These are phyloP conservation scores for Megaleporinus macrocephalus DNA, from an alignment of 2,113 vertebrate genomes.

Conservation along the genomic window DNA sequence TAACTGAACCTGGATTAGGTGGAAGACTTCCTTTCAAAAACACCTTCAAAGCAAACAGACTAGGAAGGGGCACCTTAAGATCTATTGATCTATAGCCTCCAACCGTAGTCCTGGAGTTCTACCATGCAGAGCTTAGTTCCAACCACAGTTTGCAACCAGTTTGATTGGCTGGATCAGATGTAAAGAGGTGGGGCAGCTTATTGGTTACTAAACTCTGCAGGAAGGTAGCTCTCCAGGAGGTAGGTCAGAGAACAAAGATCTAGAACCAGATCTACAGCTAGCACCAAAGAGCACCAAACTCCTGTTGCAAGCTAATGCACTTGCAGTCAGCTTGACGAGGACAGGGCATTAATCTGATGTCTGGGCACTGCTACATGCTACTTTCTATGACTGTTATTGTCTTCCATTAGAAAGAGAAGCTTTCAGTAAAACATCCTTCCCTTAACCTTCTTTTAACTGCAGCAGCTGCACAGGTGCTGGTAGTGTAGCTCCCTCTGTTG, in stretches of 20 bases:
- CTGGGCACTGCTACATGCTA: not conserved
- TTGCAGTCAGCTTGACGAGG: no score
- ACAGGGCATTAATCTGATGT: no score
- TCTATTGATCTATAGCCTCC: not conserved
- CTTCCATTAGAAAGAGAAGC: not conserved
- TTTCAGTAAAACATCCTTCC: not conserved
- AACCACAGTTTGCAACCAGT: no score
- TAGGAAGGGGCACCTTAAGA: not conserved
- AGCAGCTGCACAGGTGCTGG: not conserved
- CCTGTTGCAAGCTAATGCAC: no score
- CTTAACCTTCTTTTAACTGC: not conserved
- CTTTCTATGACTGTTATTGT: not conserved
- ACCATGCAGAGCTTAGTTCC: no score
- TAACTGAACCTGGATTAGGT: not conserved
- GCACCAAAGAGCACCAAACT: no score
- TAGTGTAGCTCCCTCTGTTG: slow-evolving; percentile 64
- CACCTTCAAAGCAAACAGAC: not conserved
- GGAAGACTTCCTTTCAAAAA: not conserved
- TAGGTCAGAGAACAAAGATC: not conserved
- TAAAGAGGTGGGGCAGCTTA: no score
- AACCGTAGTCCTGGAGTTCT: not conserved
- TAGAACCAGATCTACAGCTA: not conserved
- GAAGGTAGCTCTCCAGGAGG: no score
- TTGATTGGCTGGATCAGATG: no score
- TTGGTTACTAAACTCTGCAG: no score